A percentile compares a stretch with the other conserved stretches of the same genome.
Conservation (phyloP, 2,888 invertebrate genomes). For the Agrochola macilenta region DNA sequence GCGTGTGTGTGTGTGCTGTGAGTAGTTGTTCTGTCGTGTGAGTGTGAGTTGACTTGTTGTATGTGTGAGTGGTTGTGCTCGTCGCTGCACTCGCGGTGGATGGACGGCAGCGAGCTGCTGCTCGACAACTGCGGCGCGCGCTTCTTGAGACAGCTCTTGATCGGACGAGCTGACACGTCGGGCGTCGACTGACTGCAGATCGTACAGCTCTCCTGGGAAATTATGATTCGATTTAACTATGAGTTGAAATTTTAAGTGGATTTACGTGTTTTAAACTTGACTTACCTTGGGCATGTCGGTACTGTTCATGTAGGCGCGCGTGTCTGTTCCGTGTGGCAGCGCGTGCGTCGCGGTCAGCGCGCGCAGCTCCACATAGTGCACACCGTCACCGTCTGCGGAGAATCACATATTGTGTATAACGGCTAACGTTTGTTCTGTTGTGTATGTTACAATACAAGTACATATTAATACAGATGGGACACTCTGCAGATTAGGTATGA, state of each 20-base stretch:
- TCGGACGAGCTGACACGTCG: constrained; percentile 84
- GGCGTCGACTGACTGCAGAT: constrained; percentile 86
- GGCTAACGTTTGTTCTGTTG: not conserved
- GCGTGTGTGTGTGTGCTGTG: constrained; percentile 82
- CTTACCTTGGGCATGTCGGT: constrained; percentile 77
- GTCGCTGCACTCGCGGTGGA: constrained; percentile 68
- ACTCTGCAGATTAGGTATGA: too few species aligned
- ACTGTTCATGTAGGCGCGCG: constrained; percentile 67
- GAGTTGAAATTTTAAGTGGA: not conserved
- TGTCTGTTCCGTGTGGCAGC: constrained; percentile 62
- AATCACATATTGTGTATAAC: not conserved
- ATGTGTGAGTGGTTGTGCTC: constrained; percentile 80
- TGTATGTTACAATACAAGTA: not conserved
- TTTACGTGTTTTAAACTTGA: not conserved
- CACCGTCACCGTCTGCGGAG: not conserved
- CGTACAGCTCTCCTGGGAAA: constrained; percentile 77
- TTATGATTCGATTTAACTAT: not conserved
- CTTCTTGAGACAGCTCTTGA: constrained; percentile 88
- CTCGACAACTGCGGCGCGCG: constrained; percentile 74
- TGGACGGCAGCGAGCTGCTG: constrained; percentile 83
- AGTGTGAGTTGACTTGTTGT: constrained; percentile 83
- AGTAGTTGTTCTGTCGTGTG: constrained; percentile 80
- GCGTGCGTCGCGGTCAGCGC: constrained; percentile 76
- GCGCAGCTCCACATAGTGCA: constrained; percentile 89
- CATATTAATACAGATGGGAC: too few species aligned